Evolutionary conservation across 2,888 invertebrate species (phyloP), one percentile per base, ranked within the genome.

Genomic region (Andrena camellia): DNA sequence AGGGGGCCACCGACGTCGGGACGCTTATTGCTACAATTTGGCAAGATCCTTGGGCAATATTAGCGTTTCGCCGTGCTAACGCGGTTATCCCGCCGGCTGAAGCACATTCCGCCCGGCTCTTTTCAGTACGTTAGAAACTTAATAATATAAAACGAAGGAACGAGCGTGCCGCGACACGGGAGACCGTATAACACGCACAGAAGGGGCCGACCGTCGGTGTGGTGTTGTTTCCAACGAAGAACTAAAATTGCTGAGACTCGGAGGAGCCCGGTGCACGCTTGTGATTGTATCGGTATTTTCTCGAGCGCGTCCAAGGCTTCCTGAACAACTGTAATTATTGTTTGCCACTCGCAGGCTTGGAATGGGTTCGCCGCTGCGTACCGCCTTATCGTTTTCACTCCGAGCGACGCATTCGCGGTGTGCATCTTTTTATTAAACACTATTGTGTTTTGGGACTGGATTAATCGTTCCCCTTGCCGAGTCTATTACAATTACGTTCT

Each of bases 1-100:
- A 83, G 84, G 86, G 42, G 83, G 73, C 80, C 66, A 73, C 81
- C 83, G 77, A 57, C 79, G 72, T 71, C 59, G 82, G 78, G 84
- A 82, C 84, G 88, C 89, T 91, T 91, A 91, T 90, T 90, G 91
- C 90, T 88, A 90, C 91, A 85, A 91, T 91, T 90, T 91, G 88
- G 89, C 90, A 90, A 87, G 87, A 88, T 86, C 84, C 88, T 86
- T 83, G 87, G 57, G 76, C 86, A 84, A 90, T 91, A 91, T 91
- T 90, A 90, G 90, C 86, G 87, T 82, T 70, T 86, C 88, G 71
- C 68, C 84, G 82, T 33, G 84, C 68, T 59, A 57, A 57, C 63
- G 78, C 85, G 84, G 89, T 90, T 91, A 90, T 87, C 78, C 75
- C 73, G 7, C 31, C 17, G 72, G 42, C 72, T 52, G 73, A 64